These are phyloP conservation scores for Priocnemis perturbator DNA, from an alignment of 2,888 invertebrate genomes.

Conservation along the genomic window DNA sequence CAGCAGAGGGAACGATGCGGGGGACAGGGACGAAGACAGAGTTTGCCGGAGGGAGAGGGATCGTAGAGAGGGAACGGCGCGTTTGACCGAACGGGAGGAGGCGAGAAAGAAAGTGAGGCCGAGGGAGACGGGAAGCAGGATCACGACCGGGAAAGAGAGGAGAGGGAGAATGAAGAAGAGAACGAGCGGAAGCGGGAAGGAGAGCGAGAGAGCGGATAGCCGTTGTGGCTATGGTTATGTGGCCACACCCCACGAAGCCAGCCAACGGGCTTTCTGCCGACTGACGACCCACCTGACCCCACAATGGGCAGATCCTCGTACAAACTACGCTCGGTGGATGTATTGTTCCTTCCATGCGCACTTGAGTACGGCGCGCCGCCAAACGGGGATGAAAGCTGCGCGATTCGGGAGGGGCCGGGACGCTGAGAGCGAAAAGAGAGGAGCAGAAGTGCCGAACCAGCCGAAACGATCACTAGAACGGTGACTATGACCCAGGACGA, in stretches of 20 bases:
- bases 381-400: conserved; percentile 25
- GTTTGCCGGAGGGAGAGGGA: conserved; percentile 19
- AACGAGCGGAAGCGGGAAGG: background rate
- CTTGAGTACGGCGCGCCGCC: conserved; percentile 43
- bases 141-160: conserved; percentile 3
- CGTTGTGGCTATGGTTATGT: conserved; percentile 60
- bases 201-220: conserved; percentile 25
- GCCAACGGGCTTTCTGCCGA: conserved; percentile 62
- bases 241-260: conserved; percentile 66
- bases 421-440: conserved; percentile 25
- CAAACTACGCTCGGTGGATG: conserved; percentile 35
- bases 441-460: conserved; percentile 21
- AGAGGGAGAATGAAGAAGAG: conserved; percentile 15
- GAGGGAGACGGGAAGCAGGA: conserved; percentile 9
- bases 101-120: conserved; percentile 17
- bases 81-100: conserved; percentile 8
- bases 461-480: conserved; percentile 9
- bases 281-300: conserved; percentile 60
- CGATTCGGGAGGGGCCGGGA: conserved; percentile 33
- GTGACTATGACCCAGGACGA: conserved; percentile 23
- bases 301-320: conserved; percentile 60
- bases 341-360: conserved; percentile 50
- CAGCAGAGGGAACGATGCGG: conserved; percentile 1
- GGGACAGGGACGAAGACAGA: conserved; percentile 10
- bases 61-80: conserved; percentile 15